phyloP scores from a whole-genome alignment of 2,888 invertebrate species.

The Glaucopsyche alexis region DNA sequence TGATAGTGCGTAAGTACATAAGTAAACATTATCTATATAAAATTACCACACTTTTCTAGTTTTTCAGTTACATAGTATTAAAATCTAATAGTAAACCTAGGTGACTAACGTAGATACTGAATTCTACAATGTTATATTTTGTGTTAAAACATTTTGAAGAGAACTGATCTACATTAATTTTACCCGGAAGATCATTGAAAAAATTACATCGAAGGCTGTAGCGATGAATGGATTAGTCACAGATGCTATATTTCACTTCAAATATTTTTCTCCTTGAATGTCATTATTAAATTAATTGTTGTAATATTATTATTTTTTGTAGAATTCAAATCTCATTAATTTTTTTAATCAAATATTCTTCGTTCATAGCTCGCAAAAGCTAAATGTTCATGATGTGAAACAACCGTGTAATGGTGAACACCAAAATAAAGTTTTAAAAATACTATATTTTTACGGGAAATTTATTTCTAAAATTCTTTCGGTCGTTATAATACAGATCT shows the following conservation, averaged over 20 bases:
- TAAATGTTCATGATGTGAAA: background rate
- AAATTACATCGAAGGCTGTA: conserved; percentile 32
- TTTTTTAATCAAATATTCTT: background rate
- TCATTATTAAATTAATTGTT: background rate
- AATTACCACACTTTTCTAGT: too few species aligned
- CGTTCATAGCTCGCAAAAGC: background rate
- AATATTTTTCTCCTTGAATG: background rate
- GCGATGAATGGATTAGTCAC: background rate
- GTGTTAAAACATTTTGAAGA: background rate
- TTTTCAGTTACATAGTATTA: too few species aligned
- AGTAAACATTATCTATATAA: too few species aligned
- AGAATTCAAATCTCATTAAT: background rate
- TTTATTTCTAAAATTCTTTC: too few species aligned
- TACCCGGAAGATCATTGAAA: background rate
- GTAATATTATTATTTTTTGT: background rate
- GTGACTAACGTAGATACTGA: too few species aligned
- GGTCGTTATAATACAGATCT: too few species aligned
- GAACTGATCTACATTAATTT: background rate
- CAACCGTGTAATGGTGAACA: too few species aligned
- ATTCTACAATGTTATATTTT: background rate
- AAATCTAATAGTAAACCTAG: too few species aligned
- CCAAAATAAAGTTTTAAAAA: too few species aligned
- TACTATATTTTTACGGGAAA: too few species aligned
- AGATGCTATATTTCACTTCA: background rate
- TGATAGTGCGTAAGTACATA: too few species aligned